A percentile compares a stretch with the other conserved stretches of the same genome.
phyloP scores from a whole-genome alignment of 2,888 invertebrate species.

The Agrypnus murinus region DNA sequence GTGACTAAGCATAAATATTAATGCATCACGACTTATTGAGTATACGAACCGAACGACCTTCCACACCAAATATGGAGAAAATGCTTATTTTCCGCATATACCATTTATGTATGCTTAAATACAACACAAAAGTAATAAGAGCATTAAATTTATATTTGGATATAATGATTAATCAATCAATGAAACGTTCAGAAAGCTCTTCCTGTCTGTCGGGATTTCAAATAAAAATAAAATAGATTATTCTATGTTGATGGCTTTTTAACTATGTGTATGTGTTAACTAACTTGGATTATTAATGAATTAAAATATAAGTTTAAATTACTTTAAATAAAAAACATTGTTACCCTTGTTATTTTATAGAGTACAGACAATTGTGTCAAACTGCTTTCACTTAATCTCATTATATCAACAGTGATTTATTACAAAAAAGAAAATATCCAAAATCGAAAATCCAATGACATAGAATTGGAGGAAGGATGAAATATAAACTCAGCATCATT shows the following conservation, averaged over 20 bases:
- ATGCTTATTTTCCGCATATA: conserved; percentile 49
- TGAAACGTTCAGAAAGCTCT: neutral
- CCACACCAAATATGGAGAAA: conserved; percentile 48
- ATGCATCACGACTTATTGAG: conserved; percentile 33
- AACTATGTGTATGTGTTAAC: too few relatives aligned
- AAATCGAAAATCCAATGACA: neutral
- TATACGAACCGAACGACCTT: conserved; percentile 43
- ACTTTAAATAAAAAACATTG: too few relatives aligned
- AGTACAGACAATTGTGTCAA: too few relatives aligned
- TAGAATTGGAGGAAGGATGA: too few relatives aligned
- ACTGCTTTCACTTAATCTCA: too few relatives aligned
- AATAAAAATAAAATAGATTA: too few relatives aligned
- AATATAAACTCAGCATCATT: neutral
- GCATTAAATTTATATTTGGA: conserved; percentile 8
- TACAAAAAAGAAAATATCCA: neutral
- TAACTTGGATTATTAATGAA: too few relatives aligned
- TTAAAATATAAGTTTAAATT: too few relatives aligned
- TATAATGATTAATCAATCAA: neutral
- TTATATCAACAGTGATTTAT: too few relatives aligned
- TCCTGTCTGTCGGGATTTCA: too few relatives aligned
- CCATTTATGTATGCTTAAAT: conserved; percentile 12
- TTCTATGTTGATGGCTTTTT: too few relatives aligned
- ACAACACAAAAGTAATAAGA: conserved; percentile 5
- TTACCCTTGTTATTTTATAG: too few relatives aligned
- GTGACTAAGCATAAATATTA: conserved; percentile 39